Evolutionary conservation across 2,888 invertebrate genomes (phyloP).

Genomic region (Azorinus chamasolen): DNA sequence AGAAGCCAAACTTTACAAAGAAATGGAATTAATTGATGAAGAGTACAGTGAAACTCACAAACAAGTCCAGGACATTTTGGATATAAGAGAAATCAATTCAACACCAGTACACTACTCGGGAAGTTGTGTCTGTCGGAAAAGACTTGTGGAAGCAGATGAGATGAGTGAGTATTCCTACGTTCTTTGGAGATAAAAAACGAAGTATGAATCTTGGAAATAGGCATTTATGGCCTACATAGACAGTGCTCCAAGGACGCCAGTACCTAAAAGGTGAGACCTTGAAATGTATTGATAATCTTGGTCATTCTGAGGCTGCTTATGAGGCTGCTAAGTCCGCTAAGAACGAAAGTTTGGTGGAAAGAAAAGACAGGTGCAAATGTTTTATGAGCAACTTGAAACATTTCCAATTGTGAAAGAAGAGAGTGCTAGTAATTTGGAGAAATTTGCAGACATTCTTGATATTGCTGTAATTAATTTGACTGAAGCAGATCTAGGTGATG

Average conservation of each 20-base stretch:
- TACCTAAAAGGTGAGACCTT: slow-evolving; percentile 24
- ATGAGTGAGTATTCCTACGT: slow-evolving; percentile 43
- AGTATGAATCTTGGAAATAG: slow-evolving; percentile 35
- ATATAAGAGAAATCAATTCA: too few relatives aligned
- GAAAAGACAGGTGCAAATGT: neutral
- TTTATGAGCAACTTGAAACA: slow-evolving; percentile 26
- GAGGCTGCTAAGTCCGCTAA: slow-evolving; percentile 18
- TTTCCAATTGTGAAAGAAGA: slow-evolving; percentile 13
- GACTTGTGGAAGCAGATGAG: slow-evolving; percentile 47
- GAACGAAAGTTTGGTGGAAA: slow-evolving; percentile 34
- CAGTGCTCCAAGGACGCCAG: slow-evolving; percentile 40
- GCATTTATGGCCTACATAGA: slow-evolving; percentile 46
- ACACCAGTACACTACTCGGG: too few relatives aligned
- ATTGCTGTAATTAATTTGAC: slow-evolving; percentile 46
- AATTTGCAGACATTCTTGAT: slow-evolving; percentile 45
- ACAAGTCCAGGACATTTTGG: slow-evolving; percentile 1
- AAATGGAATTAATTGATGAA: neutral
- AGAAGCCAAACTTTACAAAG: neutral
- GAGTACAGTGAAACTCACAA: slow-evolving; percentile 6
- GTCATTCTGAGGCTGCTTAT: too few relatives aligned
- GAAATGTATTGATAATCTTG: slow-evolving; percentile 28
- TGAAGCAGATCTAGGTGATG: slow-evolving; percentile 30
- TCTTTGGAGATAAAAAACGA: slow-evolving; percentile 46
- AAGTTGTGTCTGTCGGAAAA: slow-evolving; percentile 8
- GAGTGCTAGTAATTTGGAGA: slow-evolving; percentile 24